These are phyloP conservation scores for Heliothis subflexa DNA, from an alignment of 1,140 invertebrate species.

Conservation along the genomic window DNA sequence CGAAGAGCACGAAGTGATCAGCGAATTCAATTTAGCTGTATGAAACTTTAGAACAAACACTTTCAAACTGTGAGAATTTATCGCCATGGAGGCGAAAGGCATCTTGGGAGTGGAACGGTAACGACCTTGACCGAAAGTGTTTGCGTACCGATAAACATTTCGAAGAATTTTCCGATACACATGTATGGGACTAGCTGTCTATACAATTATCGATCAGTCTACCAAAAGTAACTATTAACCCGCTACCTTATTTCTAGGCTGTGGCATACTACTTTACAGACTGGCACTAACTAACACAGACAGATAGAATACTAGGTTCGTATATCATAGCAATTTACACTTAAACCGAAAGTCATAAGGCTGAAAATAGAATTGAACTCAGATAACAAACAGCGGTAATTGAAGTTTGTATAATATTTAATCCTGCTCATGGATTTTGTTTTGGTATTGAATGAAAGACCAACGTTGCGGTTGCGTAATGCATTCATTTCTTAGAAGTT, in stretches of 20 bases:
- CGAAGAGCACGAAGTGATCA: slow-evolving; percentile 10
- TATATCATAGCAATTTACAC: slow-evolving; percentile 5
- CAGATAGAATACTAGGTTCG: background rate
- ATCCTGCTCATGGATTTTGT: background rate
- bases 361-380: slow-evolving; percentile 12
- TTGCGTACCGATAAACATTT: slow-evolving; percentile 14
- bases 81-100: slow-evolving; percentile 9
- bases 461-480: background rate
- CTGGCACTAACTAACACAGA: background rate
- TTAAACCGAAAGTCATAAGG: background rate
- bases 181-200: background rate
- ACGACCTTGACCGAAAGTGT: slow-evolving; percentile 16
- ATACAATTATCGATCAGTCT: slow-evolving; percentile 10
- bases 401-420: slow-evolving; percentile 3
- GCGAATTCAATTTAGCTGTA: slow-evolving; percentile 16
- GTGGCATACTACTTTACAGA: background rate
- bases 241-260: background rate
- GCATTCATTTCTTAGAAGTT: background rate
- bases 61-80: slow-evolving; percentile 29
- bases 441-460: background rate
- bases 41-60: slow-evolving; percentile 26
- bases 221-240: background rate
- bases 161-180: slow-evolving; percentile 17
- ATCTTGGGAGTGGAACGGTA: slow-evolving; percentile 19
- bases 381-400: slow-evolving; percentile 4